Evolutionary conservation across 2,888 invertebrate genomes (phyloP).

Genomic region (Yponomeuta cagnagella): DNA sequence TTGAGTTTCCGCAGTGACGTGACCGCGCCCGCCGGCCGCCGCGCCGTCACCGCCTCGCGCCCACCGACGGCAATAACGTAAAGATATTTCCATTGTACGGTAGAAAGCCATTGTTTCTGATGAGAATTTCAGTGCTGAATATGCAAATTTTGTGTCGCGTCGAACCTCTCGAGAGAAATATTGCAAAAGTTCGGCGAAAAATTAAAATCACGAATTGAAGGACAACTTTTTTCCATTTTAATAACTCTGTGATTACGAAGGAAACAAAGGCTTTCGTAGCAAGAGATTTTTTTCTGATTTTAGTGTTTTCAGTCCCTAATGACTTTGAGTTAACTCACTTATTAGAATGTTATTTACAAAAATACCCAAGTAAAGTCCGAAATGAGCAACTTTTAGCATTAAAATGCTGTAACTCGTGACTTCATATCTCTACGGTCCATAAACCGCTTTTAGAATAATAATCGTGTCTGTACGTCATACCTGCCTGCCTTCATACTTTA

Average conservation of each 20-base stretch:
- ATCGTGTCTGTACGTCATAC: conserved; percentile 2
- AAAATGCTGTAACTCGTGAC: conserved; percentile 3
- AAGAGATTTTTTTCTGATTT: background rate
- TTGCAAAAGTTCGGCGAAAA: conserved; percentile 67
- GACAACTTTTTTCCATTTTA: conserved; percentile 31
- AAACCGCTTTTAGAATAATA: conserved; percentile 3
- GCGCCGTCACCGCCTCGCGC: conserved; percentile 24
- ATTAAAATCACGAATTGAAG: conserved; percentile 62
- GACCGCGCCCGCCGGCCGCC: conserved; percentile 25
- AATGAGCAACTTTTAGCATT: background rate
- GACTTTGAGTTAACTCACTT: background rate
- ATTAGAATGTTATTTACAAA: background rate
- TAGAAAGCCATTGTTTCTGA: conserved; percentile 70
- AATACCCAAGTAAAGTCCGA: background rate
- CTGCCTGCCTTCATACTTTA: background rate
- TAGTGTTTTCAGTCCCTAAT: background rate
- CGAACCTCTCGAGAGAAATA: conserved; percentile 62
- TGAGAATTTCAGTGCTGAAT: conserved; percentile 70
- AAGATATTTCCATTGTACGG: conserved; percentile 70
- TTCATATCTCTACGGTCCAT: background rate
- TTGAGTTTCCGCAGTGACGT: conserved; percentile 34
- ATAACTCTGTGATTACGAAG: background rate
- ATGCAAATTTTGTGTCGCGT: conserved; percentile 66
- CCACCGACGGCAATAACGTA: conserved; percentile 55
- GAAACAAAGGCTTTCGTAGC: background rate